Percentiles rank a stretch among this genome's conserved stretches.
phyloP scores from a whole-genome alignment of 2,888 invertebrate genomes.

The Chrysomela aeneicollis region DNA sequence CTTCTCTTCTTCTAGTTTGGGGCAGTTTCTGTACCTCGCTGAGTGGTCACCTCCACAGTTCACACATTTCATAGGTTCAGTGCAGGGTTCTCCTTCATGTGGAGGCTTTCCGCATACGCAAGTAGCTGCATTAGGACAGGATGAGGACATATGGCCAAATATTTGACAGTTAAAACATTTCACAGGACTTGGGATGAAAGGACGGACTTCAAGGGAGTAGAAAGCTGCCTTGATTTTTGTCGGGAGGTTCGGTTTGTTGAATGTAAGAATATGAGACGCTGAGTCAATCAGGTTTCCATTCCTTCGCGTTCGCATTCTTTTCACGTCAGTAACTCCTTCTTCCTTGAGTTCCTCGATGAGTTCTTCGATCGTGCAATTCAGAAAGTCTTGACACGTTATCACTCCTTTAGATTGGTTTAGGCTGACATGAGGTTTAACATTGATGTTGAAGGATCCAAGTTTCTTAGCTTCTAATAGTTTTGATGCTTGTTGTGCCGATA shows the following conservation, averaged over 20 bases:
- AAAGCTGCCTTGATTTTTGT: slow-evolving; percentile 6
- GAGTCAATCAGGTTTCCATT: slow-evolving; percentile 6
- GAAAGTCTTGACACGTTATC: background rate
- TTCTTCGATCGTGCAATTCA: slow-evolving; percentile 8
- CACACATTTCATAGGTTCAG: slow-evolving; percentile 16
- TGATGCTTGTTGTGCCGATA: slow-evolving; percentile 12
- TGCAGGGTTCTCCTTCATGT: slow-evolving; percentile 21
- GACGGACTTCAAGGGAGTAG: background rate
- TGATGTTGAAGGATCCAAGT: slow-evolving; percentile 8
- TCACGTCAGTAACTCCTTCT: slow-evolving; percentile 7
- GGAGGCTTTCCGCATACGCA: slow-evolving; percentile 29
- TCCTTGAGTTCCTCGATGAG: slow-evolving; percentile 3
- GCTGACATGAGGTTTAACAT: background rate
- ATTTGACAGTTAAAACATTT: slow-evolving; percentile 34
- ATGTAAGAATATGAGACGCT: slow-evolving; percentile 11
- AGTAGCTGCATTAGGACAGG: slow-evolving; percentile 13
- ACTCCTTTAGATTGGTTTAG: slow-evolving; percentile 1
- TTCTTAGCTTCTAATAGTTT: slow-evolving; percentile 4
- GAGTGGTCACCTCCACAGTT: slow-evolving; percentile 9
- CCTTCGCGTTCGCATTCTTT: background rate
- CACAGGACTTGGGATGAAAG: slow-evolving; percentile 15
- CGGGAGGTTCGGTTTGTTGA: slow-evolving; percentile 6
- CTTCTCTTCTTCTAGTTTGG: background rate
- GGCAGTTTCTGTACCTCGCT: background rate
- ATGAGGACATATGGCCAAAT: slow-evolving; percentile 25